Evolutionary conservation across 1,140 invertebrate genomes (phyloP), one percentile per base, ranked within the genome.

Genomic region (Tetramorium alpestre): DNA sequence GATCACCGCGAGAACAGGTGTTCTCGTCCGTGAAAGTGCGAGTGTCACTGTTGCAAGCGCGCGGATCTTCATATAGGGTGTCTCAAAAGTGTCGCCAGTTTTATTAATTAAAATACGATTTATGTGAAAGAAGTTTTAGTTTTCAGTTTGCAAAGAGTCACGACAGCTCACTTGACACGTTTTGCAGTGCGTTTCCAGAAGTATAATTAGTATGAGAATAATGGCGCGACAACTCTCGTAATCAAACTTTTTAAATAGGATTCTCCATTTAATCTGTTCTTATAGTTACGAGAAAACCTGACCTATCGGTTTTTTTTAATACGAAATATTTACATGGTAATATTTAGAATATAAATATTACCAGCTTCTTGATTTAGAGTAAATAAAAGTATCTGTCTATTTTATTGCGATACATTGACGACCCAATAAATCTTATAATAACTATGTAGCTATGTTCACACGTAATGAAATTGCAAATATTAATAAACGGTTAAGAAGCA

Each of bases 181-280:
- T 93, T 92, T 93, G 87, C 82, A 87, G 64, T 47, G 67, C 73
- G 85, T 78, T 64, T 85, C 13, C 70, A 75, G 25, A 33, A 76
- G 87, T 88, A 91, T 91, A 94, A 94, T 94, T 94, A 94, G 92
- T 93, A 94, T 94, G 93, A 94, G 93, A 94, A 94, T 94, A 94
- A 94, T 94, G 69, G 82, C 64, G 18, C 41, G 67, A 44, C 60
- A 78, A 91, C 77, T 91, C 92, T 94, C 93, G 93, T 94, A 94
- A 94, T 94, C 94, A 94, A 94, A 94, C 93, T 92, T 94, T 94
- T 94, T 94, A 94, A 94, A 94, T 94, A 90, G 91, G 91, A 94
- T 94, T 93, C 89, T 54, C 62, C 87, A 70, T 76, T 77, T 47
- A 51, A 69, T 58, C 28, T 62, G 78, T 49, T 84, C 69, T 73